Evolutionary conservation across 2,113 vertebrate genomes (phyloP).

Genomic region (Noturus placidus): DNA sequence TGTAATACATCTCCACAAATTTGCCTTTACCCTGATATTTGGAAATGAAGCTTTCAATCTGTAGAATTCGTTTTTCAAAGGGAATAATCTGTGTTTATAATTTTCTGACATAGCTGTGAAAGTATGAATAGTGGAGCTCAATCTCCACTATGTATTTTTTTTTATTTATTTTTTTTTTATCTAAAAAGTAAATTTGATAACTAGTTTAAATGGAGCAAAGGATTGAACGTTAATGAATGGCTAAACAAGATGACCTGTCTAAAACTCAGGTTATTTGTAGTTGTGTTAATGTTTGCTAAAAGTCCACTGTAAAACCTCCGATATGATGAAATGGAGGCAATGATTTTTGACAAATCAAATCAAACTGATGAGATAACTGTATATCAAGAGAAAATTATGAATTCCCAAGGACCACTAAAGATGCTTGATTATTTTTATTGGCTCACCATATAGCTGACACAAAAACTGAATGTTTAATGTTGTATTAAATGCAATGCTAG

Average conservation of each 20-base stretch:
- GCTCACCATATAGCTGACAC: no score
- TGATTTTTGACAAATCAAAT: neutral
- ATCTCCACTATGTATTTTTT: neutral
- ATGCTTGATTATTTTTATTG: neutral
- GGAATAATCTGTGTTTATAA: neutral
- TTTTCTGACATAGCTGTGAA: neutral
- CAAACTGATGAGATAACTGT: neutral
- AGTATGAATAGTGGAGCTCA: neutral
- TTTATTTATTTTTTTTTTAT: neutral
- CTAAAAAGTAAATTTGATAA: neutral
- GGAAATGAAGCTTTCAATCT: neutral
- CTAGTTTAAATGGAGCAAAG: neutral
- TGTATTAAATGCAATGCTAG: neutral
- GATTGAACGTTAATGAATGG: neutral
- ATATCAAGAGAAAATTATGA: neutral
- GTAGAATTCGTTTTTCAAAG: neutral
- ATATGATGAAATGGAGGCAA: neutral
- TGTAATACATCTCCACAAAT: neutral
- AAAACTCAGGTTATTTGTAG: neutral
- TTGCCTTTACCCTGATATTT: neutral
- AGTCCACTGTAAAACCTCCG: neutral
- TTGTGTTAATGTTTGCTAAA: constrained; percentile 14
- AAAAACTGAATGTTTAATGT: neutral
- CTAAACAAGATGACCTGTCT: neutral
- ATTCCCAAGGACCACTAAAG: neutral